Evolutionary conservation across 2,797 vertebrate species (phyloP).

Genomic region (Lindbergichthys nudifrons): DNA sequence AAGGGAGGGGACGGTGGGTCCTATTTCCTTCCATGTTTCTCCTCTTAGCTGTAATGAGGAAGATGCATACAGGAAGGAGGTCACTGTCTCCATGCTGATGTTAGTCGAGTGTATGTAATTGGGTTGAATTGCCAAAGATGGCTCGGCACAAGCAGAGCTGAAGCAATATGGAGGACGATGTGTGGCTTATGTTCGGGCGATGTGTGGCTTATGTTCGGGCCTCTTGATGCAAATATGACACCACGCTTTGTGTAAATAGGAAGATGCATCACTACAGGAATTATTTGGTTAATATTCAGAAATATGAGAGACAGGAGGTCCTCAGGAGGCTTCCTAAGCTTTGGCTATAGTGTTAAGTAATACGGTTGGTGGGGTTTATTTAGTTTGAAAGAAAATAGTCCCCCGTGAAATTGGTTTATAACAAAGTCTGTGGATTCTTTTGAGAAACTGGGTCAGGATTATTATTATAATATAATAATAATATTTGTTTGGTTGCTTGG

Average conservation of each 20-base stretch:
- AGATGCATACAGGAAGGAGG: conserved; percentile 54
- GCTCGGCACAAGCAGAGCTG: conserved; percentile 3
- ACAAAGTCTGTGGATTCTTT: too few species aligned
- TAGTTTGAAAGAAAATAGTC: too few species aligned
- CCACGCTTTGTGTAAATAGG: neutral
- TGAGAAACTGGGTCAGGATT: too few species aligned
- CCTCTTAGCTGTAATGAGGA: conserved; percentile 56
- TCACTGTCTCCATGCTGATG: conserved; percentile 24
- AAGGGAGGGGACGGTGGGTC: conserved; percentile 66
- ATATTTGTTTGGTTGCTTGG: too few species aligned
- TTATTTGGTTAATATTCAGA: neutral
- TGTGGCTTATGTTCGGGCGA: too few species aligned
- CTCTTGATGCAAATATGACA: neutral
- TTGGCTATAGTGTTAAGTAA: neutral
- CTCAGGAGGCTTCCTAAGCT: neutral
- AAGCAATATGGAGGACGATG: neutral
- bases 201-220: too few species aligned
- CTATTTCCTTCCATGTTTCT: conserved; percentile 74
- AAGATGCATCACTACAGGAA: neutral
- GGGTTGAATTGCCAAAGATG: conserved; percentile 15
- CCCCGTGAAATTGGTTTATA: too few species aligned
- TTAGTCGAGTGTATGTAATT: conserved; percentile 28
- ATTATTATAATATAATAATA: too few species aligned
- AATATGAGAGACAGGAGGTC: neutral
- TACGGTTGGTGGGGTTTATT: too few species aligned